Percentiles rank a stretch among this genome's conserved stretches.
Evolutionary conservation across 2,888 invertebrate species (phyloP).

Genomic region (Adineta ricciae): DNA sequence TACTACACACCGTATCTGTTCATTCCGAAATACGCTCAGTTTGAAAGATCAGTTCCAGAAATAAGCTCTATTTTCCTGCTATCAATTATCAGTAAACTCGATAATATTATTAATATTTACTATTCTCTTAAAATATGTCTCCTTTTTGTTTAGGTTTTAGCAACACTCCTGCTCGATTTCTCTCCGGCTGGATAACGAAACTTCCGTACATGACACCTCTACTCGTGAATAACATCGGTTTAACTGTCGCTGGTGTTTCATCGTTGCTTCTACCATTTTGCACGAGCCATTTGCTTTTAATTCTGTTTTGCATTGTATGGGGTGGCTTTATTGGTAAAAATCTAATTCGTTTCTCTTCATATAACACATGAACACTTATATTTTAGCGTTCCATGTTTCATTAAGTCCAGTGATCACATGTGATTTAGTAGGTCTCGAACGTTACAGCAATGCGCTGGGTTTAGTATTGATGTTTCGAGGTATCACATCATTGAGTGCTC

Average conservation of each 20-base stretch:
- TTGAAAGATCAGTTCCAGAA: background rate
- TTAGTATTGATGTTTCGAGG: conserved; percentile 12
- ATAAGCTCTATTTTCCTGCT: background rate
- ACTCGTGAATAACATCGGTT: background rate
- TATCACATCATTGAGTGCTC: background rate
- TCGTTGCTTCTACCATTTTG: background rate
- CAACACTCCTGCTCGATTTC: background rate
- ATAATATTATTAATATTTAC: background rate
- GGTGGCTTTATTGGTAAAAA: background rate
- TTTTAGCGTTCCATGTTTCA: conserved; percentile 11
- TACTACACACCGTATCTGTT: conserved; percentile 31
- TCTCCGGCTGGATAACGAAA: background rate
- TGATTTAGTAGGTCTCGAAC: background rate
- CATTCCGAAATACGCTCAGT: background rate
- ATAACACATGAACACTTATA: no score
- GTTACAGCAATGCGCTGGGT: conserved; percentile 2
- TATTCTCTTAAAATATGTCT: background rate
- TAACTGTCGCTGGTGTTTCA: background rate
- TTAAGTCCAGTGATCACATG: conserved; percentile 13
- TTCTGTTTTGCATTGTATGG: background rate
- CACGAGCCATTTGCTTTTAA: background rate
- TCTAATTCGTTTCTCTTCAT: background rate
- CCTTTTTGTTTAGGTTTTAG: background rate
- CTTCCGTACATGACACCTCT: background rate
- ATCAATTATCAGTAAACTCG: conserved; percentile 22